phyloP scores from a whole-genome alignment of 2,113 vertebrate species.

The Tapirus terrestris region DNA sequence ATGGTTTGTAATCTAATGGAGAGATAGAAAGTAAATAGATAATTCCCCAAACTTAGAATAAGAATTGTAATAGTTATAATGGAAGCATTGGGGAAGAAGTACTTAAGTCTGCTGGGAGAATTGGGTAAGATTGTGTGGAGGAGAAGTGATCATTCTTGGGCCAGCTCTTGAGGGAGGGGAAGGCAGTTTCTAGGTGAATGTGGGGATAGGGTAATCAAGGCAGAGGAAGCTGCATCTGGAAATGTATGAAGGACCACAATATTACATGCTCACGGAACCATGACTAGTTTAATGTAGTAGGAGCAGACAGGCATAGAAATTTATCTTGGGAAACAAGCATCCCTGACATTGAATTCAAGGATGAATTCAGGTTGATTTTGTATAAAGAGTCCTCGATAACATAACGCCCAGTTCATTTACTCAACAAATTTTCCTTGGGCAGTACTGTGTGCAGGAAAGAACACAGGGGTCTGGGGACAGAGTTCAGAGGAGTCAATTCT shows the following conservation, averaged over 20 bases:
- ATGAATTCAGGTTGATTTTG: background rate
- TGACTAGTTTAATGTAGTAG: background rate
- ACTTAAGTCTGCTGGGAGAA: background rate
- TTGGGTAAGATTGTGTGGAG: background rate
- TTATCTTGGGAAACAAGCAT: slow-evolving; percentile 24
- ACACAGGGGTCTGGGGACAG: background rate
- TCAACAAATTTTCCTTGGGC: background rate
- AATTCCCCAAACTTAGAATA: background rate
- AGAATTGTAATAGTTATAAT: background rate
- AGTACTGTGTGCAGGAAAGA: background rate
- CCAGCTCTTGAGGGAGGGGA: background rate
- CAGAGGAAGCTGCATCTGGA: background rate
- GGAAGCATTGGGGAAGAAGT: background rate
- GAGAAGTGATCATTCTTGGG: background rate
- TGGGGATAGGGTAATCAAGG: background rate
- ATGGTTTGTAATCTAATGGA: background rate
- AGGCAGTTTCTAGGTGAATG: background rate
- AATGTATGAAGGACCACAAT: background rate
- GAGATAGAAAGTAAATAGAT: background rate
- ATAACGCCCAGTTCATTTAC: background rate
- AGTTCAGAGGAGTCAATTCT: background rate
- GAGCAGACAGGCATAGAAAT: background rate
- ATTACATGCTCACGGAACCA: background rate
- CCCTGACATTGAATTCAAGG: background rate
- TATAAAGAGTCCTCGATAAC: background rate